Base-by-base conservation (phyloP, 2,888 invertebrate genomes). In the Dicyrtomina minuta region DNA sequence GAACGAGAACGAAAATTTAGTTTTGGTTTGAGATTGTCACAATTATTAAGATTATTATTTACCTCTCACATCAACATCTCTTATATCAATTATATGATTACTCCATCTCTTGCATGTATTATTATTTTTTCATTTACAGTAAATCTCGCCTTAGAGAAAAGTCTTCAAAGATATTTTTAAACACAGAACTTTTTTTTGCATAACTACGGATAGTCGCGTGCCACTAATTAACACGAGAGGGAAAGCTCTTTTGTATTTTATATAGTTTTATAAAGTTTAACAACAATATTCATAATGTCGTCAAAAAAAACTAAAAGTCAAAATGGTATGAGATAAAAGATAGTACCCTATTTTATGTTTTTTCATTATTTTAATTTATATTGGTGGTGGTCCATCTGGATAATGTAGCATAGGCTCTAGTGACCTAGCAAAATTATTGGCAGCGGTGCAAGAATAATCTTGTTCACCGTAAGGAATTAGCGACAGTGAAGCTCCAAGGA, bases 321-420 rank as follows among this genome's bases (percentile, higher is more conserved):
- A n/a, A 46, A 46, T 20, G 46, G 20, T 4, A 46, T 46, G 46
- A 46, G 46, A 46, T 46, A 20, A 4, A 46, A 46, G 46, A 33
- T 33, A 33, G 33, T 33, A 33, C 8, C 33, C 33, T 33, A 33
- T 33, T 33, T 33, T n/a, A n/a, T n/a, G n/a, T n/a, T n/a, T 33
- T 33, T 33, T 33, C 33, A 3, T 5, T 33, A 8, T 53, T 22
- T 15, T 27, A 27, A 4, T 68, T 83, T 89, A 95, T 72, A 92
- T 88, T 65, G 97, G 96, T 70, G 96, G 97, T 60, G 95, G 94
- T 74, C 96, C 96, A 81, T 96, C 90, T 24, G 92, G 91, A 84
- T 95, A 96, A 70, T 90, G 87, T 78, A 96, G 85, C 83, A 94
- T 90, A 51, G 96, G 95, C 78, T 93, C 91, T 68, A 96, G 86